Base-by-base conservation (phyloP, 1,140 invertebrate species). In the Trissolcus basalis region DNA sequence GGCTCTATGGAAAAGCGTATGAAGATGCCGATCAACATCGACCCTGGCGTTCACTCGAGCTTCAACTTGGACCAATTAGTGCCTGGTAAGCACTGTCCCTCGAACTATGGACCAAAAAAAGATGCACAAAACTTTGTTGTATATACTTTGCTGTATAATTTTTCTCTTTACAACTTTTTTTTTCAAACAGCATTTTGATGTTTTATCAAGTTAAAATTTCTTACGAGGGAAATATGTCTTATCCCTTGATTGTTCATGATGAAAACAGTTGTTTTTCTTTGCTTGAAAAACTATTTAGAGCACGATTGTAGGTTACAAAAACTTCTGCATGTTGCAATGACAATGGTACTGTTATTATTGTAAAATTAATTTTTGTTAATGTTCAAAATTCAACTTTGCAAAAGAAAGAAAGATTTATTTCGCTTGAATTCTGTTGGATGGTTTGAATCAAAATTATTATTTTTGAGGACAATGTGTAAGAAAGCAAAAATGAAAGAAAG, bases 1-100 rank as follows among this genome's bases (percentile, higher is more conserved):
- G 96, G 96, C 59, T 94, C 94, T 4, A 94, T 96, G 92, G 95
- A 97, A 81, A 93, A 93, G 76, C 90, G 95, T 74, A 89, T 95
- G 88, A 96, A 97, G 88, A 91, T 92, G 87, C 94, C 95, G 12
- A 89, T 95, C n/a, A 96, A 97, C 88, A 91, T 94, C 35, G 96
- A 97, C 89, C 96, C 96, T n/a, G 96, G 96, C 27, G 96, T 97
- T 14, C 96, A 97, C 84, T 97, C 96, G 9, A 96, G 94, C 80
- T 91, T 97, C 70, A 95, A 96, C 86, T 87, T 97, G 80, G 95
- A 97, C 84, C 91, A 94, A 84, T 89, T 94, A 80, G 93, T 91
- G 72, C 90, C 92, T 61, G 90, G 90, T 84, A 92, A 91, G 84
- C 0, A 12, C 15, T n/a, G n/a, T n/a, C n/a, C 2, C 11, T 44